Conservation (phyloP, 2,797 vertebrate genomes). For the Thamnophis elegans region DNA sequence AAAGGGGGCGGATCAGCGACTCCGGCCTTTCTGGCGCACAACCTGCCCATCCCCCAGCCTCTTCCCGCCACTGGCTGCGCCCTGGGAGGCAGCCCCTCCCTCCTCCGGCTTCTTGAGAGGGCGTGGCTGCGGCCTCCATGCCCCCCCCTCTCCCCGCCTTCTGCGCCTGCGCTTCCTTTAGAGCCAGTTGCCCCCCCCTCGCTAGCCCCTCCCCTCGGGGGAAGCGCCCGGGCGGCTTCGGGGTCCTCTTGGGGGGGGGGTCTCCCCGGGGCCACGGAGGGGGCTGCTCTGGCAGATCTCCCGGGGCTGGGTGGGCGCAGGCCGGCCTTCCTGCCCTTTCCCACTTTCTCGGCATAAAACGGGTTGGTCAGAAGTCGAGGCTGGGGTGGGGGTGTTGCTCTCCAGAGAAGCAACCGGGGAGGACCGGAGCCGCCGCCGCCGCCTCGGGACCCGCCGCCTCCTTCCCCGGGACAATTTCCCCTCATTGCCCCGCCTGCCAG, state of each 20-base stretch:
- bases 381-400: neutral
- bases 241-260: no score
- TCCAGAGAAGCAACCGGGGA: neutral
- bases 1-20: no score
- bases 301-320: accelerated
- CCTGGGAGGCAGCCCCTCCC: neutral
- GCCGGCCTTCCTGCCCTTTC: neutral
- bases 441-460: neutral
- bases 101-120: no score
- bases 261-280: neutral
- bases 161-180: no score
- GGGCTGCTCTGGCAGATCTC: neutral
- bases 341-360: neutral
- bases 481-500: neutral
- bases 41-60: neutral
- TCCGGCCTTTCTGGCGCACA: neutral
- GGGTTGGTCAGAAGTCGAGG: neutral
- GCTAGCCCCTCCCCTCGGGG: neutral
- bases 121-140: no score
- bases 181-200: no score
- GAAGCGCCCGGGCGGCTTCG: neutral
- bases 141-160: no score
- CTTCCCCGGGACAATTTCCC: neutral
- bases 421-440: neutral
- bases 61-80: no score